Evolutionary conservation across 2,888 invertebrate species (phyloP), one percentile per base, ranked within the genome.

Genomic region (Drosophila melanocephala): DNA sequence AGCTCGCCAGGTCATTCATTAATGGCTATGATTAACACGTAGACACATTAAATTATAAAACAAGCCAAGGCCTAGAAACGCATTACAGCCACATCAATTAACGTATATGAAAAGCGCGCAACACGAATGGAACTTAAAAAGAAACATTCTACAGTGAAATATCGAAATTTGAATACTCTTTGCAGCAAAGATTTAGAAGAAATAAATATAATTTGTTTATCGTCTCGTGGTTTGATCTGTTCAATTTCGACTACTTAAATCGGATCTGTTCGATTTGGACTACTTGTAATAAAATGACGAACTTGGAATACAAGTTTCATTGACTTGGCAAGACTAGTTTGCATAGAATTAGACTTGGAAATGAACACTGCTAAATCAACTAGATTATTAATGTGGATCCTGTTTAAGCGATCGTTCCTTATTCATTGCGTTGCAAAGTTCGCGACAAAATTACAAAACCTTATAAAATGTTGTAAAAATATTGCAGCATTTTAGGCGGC

Each of bases 11-110:
- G 67, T 75, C 82, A 64, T 81, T 62, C 87, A 87, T 91, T 89
- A 87, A 91, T 79, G 79, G 83, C 91, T 72, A 84, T 91, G 90
- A 91, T 90, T 90, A 91, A 91, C 87, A 88, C 87, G 87, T 88
- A 88, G 72, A 63, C 67, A 79, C 88, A 83, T 84, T 90, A 91
- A 87, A 87, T 87, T 91, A 89, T 83, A 71, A 63, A 74, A 71
- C 58, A 63, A 56, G 65, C 62, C 47, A 51, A 52, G 65, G 72
- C 72, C 78, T 64, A 64, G 50, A 55, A 55, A 53, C 74, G 51
- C 64, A 63, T 39, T 35, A 72, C 64, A 75, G 85, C 75, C 77
- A 74, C 88, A 81, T 90, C 91, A 91, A 88, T 91, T 88, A 91
- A 79, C 77, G 69, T 72, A 63, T 75, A 76, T 84, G 84, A 77